phyloP scores from a whole-genome alignment of 1,140 invertebrate genomes.

The Zaprionus gabonicus region DNA sequence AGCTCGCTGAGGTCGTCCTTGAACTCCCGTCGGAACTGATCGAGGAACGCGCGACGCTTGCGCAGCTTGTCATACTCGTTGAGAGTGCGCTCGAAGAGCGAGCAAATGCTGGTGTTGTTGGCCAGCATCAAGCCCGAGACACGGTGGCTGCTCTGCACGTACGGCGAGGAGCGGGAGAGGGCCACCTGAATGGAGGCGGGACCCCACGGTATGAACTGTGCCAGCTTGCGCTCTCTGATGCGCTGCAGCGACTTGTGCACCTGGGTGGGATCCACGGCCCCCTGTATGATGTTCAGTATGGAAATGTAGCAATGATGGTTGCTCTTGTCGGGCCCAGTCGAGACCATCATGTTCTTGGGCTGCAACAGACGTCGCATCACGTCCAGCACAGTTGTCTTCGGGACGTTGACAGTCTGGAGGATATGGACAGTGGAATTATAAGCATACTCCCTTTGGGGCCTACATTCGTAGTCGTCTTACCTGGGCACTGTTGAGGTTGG shows the following conservation, averaged over 20 bases:
- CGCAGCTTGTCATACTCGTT: slow-evolving; percentile 97
- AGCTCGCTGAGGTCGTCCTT: slow-evolving; percentile 96
- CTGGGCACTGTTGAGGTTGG: slow-evolving; percentile 78
- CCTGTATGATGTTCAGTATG: slow-evolving; percentile 98
- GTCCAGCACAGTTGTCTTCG: slow-evolving; percentile 81
- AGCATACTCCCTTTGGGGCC: background rate
- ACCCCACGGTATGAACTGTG: slow-evolving; percentile 99
- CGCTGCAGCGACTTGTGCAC: slow-evolving; percentile 89
- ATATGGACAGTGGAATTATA: slow-evolving; percentile 3
- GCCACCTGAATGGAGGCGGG: slow-evolving; percentile 99
- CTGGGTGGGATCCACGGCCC: slow-evolving; percentile 83
- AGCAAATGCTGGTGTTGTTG: slow-evolving; percentile 99
- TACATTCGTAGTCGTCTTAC: slow-evolving; percentile 57
- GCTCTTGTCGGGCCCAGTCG: slow-evolving; percentile 94
- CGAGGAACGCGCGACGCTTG: slow-evolving; percentile 97
- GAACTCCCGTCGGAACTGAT: slow-evolving; percentile 98
- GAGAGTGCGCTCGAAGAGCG: slow-evolving; percentile 89
- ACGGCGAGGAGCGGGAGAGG: slow-evolving; percentile 96
- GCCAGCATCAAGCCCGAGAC: slow-evolving; percentile 99
- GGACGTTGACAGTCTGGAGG: slow-evolving; percentile 64
- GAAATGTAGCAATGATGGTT: slow-evolving; percentile 98
- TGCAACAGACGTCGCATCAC: slow-evolving; percentile 91
- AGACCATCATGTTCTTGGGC: slow-evolving; percentile 99
- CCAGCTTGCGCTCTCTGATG: slow-evolving; percentile 97
- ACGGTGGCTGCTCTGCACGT: slow-evolving; percentile 96